These are phyloP conservation scores for Cyanistes caeruleus DNA, from an alignment of 2,113 vertebrate genomes.

Conservation along the genomic window DNA sequence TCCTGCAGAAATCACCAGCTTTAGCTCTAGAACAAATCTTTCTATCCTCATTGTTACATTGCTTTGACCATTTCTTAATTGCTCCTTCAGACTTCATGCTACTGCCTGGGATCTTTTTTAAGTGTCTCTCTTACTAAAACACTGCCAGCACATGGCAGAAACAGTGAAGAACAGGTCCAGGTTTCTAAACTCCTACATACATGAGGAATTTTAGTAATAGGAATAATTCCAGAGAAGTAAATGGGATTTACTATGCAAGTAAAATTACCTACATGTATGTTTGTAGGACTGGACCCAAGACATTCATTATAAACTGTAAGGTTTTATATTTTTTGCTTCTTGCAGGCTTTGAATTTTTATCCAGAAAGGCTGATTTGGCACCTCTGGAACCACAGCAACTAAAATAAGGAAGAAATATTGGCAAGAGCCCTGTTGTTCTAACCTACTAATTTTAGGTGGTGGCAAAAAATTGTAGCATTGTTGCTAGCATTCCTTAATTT, in stretches of 20 bases:
- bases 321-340: not conserved
- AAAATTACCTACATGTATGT: not conserved
- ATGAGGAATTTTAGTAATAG: not conserved
- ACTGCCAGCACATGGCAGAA: slow-evolving; percentile 24
- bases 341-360: not conserved
- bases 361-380: not conserved
- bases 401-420: not conserved
- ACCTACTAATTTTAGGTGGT: not conserved
- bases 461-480: not conserved
- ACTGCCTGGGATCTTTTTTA: not conserved
- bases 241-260: not conserved
- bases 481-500: not conserved
- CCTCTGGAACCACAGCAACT: not conserved
- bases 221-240: not conserved
- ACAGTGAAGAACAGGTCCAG: not conserved
- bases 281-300: not conserved
- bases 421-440: not conserved
- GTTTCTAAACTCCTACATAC: not conserved
- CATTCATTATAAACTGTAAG: not conserved
- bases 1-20: slow-evolving; percentile 54
- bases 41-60: slow-evolving; percentile 25
- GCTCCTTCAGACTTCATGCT: not conserved
- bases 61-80: slow-evolving; percentile 42
- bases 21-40: slow-evolving; percentile 51
- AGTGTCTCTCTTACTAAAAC: slow-evolving; percentile 27